Evolutionary conservation across 2,113 vertebrate species (phyloP).

Genomic region (Sitta europaea): DNA sequence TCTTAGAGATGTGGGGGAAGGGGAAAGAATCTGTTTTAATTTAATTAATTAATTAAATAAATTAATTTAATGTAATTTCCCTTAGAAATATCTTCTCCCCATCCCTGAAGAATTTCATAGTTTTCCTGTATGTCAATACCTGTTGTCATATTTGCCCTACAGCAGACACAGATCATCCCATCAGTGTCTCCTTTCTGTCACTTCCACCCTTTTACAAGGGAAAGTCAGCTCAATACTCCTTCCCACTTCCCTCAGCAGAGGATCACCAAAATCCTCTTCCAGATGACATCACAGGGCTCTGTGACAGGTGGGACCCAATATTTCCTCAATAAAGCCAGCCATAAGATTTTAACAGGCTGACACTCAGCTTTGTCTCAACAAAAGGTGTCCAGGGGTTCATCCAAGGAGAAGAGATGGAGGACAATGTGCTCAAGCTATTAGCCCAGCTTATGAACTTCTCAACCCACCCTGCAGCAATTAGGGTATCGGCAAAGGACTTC

Average conservation of each 20-base stretch:
- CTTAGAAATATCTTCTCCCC: neutral
- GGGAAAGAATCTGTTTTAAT: neutral
- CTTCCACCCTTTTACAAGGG: neutral
- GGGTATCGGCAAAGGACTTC: neutral
- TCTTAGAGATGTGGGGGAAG: neutral
- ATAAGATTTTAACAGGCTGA: neutral
- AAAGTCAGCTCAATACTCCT: neutral
- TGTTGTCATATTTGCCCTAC: too few species aligned
- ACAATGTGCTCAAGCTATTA: neutral
- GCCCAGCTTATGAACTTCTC: neutral
- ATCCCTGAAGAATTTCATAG: neutral
- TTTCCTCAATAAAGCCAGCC: neutral
- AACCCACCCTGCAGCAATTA: neutral
- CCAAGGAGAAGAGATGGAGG: neutral
- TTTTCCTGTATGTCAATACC: neutral
- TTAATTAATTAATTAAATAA: too few species aligned
- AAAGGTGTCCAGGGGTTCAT: neutral
- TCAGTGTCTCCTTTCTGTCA: neutral
- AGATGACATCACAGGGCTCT: neutral
- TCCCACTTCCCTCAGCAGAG: neutral
- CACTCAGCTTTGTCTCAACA: neutral
- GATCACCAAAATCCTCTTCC: neutral
- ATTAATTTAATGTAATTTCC: too few species aligned
- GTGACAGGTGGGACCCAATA: neutral
- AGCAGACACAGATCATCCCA: neutral